phyloP scores from a whole-genome alignment of 2,113 vertebrate species.

The Cynoglossus semilaevis region DNA sequence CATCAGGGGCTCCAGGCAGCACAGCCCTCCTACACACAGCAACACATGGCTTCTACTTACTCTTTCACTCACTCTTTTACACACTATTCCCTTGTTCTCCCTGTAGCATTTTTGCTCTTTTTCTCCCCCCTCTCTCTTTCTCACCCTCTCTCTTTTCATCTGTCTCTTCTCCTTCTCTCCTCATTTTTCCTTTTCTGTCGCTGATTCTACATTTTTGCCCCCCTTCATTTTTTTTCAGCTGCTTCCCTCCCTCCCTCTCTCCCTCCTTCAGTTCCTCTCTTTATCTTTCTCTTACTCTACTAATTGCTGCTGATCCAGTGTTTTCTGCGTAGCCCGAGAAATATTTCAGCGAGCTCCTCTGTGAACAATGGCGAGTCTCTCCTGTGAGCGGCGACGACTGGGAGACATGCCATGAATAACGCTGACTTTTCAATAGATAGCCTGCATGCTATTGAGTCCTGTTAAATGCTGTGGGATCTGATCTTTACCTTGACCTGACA shows the following conservation, averaged over 20 bases:
- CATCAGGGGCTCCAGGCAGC: constrained; percentile 51
- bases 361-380: constrained; percentile 70
- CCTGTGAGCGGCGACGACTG: constrained; percentile 48
- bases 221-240: constrained; percentile 35
- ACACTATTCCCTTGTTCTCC: constrained; percentile 14
- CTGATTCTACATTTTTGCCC: constrained; percentile 66
- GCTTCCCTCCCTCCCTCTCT: constrained; percentile 29
- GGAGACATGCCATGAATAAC: constrained; percentile 67
- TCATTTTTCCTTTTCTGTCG: constrained; percentile 43
- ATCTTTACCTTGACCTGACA: constrained; percentile 74
- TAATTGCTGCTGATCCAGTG: constrained; percentile 75
- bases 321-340: constrained; percentile 69
- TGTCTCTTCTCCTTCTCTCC: constrained; percentile 16
- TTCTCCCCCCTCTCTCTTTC: constrained; percentile 43
- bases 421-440: constrained; percentile 71
- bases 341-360: constrained; percentile 64
- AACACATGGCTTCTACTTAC: constrained; percentile 33
- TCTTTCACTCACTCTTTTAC: constrained; percentile 13
- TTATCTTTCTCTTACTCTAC: constrained; percentile 70
- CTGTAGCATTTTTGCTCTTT: neutral
- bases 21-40: constrained; percentile 46
- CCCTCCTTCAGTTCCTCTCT: constrained; percentile 46
- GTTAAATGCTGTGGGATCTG: constrained; percentile 70
- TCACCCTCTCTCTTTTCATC: constrained; percentile 24
- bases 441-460: constrained; percentile 62